Evolutionary conservation across 1,140 invertebrate genomes (phyloP).

Genomic region (Eriosoma lanigerum): DNA sequence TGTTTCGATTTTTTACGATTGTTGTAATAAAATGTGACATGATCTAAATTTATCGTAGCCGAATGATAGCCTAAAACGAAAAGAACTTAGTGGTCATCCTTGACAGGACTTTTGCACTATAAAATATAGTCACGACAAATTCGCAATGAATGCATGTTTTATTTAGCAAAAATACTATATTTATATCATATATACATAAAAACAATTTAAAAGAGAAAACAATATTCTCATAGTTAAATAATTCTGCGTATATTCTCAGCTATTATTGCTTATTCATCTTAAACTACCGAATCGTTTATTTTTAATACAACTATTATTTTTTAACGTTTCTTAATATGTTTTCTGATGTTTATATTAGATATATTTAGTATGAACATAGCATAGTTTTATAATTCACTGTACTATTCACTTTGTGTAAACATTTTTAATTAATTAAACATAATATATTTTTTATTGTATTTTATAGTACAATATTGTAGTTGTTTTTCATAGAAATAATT

Average conservation of each 20-base stretch:
- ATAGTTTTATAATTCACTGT: background rate
- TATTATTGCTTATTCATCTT: background rate
- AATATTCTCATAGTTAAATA: background rate
- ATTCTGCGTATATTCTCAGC: background rate
- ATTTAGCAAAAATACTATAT: background rate
- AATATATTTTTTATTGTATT: background rate
- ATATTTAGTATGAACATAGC: background rate
- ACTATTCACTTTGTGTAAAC: background rate
- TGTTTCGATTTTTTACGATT: conserved; percentile 18
- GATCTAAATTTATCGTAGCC: conserved; percentile 15
- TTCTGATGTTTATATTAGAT: background rate
- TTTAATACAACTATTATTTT: conserved; percentile 24
- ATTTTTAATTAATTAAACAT: background rate
- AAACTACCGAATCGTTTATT: background rate
- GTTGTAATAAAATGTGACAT: background rate
- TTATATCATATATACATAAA: background rate
- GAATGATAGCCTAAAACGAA: background rate
- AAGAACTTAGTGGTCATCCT: background rate
- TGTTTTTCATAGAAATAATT: background rate
- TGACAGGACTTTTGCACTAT: background rate
- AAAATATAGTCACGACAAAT: background rate
- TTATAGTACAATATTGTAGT: background rate
- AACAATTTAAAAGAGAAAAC: background rate
- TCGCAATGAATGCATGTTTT: background rate
- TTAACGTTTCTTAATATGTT: background rate